A percentile compares a stretch with the other conserved stretches of the same genome.
Evolutionary conservation across 2,797 vertebrate genomes (phyloP).

Genomic region (Fistularia commersonii): DNA sequence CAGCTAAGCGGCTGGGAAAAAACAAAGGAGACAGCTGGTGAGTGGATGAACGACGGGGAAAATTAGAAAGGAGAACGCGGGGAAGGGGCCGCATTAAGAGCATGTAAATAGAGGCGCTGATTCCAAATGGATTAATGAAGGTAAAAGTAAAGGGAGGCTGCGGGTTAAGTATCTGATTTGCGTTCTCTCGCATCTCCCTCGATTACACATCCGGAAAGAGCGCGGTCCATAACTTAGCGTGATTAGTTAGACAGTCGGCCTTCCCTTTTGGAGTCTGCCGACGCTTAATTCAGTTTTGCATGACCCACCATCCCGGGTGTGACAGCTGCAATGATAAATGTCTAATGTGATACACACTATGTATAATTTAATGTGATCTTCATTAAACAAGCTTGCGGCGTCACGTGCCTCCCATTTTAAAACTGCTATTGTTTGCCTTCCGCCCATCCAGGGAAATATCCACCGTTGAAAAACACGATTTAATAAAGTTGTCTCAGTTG

Average conservation of each 20-base stretch:
- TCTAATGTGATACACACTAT: conserved; percentile 25
- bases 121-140: too few species aligned
- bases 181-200: too few species aligned
- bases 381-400: conserved; percentile 27
- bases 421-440: conserved; percentile 41
- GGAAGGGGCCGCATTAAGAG: conserved; percentile 12
- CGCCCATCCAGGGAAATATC: conserved; percentile 41
- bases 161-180: too few species aligned
- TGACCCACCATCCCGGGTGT: background rate
- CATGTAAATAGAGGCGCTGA: conserved; percentile 18
- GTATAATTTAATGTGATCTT: conserved; percentile 31
- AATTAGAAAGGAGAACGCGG: conserved; percentile 15
- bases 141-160: too few species aligned
- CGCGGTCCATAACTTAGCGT: too few species aligned
- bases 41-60: conserved; percentile 29
- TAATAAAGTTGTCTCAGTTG: conserved; percentile 50
- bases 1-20: conserved; percentile 37
- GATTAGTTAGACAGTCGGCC: too few species aligned
- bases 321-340: conserved; percentile 24
- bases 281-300: too few species aligned
- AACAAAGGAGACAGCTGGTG: conserved; percentile 26
- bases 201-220: too few species aligned
- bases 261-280: too few species aligned
- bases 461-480: conserved; percentile 50
- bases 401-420: conserved; percentile 17